Percentiles rank a stretch among this genome's conserved stretches.
Conservation (phyloP, 2,797 vertebrate species). For the Lerista edwardsae region DNA sequence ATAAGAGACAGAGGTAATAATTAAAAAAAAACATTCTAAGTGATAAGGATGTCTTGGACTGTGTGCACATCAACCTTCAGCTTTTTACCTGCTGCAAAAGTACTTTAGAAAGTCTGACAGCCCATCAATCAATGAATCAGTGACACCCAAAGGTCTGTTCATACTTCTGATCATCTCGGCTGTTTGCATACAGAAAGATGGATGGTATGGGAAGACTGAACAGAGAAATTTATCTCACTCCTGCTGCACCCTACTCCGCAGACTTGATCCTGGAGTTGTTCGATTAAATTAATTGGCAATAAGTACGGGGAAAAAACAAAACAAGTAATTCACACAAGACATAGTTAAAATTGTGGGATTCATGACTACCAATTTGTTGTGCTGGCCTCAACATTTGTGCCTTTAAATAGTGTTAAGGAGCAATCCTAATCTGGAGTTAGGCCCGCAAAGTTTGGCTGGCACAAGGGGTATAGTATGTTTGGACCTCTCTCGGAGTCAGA, state of each 20-base stretch:
- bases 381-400: not conserved
- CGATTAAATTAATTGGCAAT: not conserved
- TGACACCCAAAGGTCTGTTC: not conserved
- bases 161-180: no score
- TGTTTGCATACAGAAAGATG: not conserved
- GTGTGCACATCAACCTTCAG: not conserved
- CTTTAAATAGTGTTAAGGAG: no score
- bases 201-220: not conserved
- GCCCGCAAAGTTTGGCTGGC: no score
- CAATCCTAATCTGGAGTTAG: no score
- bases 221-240: not conserved
- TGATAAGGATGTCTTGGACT: no score
- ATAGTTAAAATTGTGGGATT: not conserved
- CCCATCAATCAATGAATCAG: no score
- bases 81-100: not conserved
- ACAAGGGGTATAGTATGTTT: no score
- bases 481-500: no score
- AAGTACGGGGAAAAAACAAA: not conserved
- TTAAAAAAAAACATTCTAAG: no score
- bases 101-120: not conserved
- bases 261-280: not conserved
- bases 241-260: no score
- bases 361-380: not conserved
- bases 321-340: not conserved
- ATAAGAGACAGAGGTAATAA: no score